Conservation (phyloP, 2,797 vertebrate species). For the Dendrocincla fuliginosa region DNA sequence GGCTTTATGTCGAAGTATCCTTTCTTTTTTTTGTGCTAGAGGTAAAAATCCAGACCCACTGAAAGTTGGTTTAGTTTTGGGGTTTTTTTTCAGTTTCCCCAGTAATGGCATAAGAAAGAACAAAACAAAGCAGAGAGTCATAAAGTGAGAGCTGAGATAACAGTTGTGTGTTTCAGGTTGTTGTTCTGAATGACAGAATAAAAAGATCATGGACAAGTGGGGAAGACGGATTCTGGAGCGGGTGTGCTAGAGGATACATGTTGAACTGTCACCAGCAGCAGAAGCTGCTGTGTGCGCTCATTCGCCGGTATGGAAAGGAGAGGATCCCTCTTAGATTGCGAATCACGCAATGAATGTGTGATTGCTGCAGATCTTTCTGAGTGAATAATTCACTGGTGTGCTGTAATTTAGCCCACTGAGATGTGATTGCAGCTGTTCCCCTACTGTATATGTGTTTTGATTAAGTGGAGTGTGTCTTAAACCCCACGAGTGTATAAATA, state of each 20-base stretch:
- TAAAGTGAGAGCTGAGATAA: background rate
- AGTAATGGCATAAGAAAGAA: background rate
- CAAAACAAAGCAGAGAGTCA: background rate
- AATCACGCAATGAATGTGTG: conserved; percentile 27
- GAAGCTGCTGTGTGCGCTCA: background rate
- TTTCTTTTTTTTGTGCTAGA: background rate
- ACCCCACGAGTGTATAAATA: conserved; percentile 47
- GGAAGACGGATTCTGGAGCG: background rate
- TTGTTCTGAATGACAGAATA: background rate
- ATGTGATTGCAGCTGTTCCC: conserved; percentile 62
- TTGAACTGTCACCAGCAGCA: background rate
- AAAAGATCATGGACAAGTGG: background rate
- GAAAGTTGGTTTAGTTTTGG: background rate
- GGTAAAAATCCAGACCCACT: background rate
- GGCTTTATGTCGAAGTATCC: background rate
- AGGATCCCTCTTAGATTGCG: conserved; percentile 42
- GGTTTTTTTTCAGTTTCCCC: background rate
- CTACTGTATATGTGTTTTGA: conserved; percentile 59
- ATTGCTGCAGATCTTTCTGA: conserved; percentile 57
- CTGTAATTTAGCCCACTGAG: conserved; percentile 58
- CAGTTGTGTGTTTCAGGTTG: background rate
- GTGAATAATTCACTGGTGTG: conserved; percentile 62
- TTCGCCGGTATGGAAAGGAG: background rate
- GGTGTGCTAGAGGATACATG: background rate
- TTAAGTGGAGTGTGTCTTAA: conserved; percentile 32